Percentiles rank a stretch among this genome's conserved stretches.
Conservation (phyloP, 1,140 invertebrate genomes). For the Nymphalis io region DNA sequence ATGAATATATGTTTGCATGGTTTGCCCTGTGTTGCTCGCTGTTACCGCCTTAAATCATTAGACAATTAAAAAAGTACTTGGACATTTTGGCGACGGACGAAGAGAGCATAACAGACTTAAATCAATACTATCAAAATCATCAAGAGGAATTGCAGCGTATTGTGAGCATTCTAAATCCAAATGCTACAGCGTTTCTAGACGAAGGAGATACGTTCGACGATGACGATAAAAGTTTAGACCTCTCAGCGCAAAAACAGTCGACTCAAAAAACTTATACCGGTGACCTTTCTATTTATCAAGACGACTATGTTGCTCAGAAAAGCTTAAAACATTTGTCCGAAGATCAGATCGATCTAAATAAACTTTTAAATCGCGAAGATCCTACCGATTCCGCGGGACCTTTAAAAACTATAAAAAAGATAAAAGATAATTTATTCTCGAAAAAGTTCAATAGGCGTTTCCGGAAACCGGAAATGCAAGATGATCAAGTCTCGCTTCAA, state of each 20-base stretch:
- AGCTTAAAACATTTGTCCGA: slow-evolving; percentile 67
- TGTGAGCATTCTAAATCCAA: slow-evolving; percentile 66
- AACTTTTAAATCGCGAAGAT: slow-evolving; percentile 59
- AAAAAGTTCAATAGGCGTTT: slow-evolving; percentile 55
- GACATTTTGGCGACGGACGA: slow-evolving; percentile 78
- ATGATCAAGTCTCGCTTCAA: slow-evolving; percentile 68
- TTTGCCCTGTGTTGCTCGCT: slow-evolving; percentile 63
- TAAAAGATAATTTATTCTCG: slow-evolving; percentile 64
- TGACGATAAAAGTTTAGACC: slow-evolving; percentile 63
- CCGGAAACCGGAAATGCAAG: slow-evolving; percentile 58
- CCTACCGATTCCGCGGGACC: slow-evolving; percentile 56
- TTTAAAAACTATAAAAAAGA: slow-evolving; percentile 63
- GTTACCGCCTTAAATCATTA: slow-evolving; percentile 44
- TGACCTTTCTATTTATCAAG: slow-evolving; percentile 66
- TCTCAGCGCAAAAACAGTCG: slow-evolving; percentile 45
- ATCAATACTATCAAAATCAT: slow-evolving; percentile 68
- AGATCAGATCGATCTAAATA: slow-evolving; percentile 69
- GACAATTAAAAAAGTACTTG: slow-evolving; percentile 79
- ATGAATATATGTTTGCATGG: slow-evolving; percentile 75
- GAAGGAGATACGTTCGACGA: slow-evolving; percentile 65
- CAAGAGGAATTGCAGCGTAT: slow-evolving; percentile 68
- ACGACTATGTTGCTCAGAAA: slow-evolving; percentile 59
- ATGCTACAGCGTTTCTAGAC: slow-evolving; percentile 61
- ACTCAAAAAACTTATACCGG: slow-evolving; percentile 62
- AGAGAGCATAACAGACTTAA: slow-evolving; percentile 64